Conservation (phyloP, 2,113 vertebrate species). For the mouse (Mus musculus) region GRCm39 chr16:75241501-75242000, state of each 20-base stretch:
- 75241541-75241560: background rate
- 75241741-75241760: slow-evolving; percentile 9
- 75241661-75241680: background rate
- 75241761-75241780: slow-evolving; percentile 1
- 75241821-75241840: background rate
- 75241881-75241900: background rate
- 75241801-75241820: background rate
- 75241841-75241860: background rate
- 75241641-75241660: background rate
- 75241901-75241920: background rate
- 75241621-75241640: background rate
- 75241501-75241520: background rate
- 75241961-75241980: background rate
- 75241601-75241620: background rate
- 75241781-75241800: background rate
- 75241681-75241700: background rate
- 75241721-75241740: background rate
- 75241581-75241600: too few species aligned
- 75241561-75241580: background rate
- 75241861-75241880: background rate
- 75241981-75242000: background rate
- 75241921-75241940: background rate
- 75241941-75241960: background rate
- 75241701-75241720: background rate
- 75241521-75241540: background rate